Evolutionary conservation across 2,888 invertebrate genomes (phyloP).

Genomic region (Ferdinandea cuprea): DNA sequence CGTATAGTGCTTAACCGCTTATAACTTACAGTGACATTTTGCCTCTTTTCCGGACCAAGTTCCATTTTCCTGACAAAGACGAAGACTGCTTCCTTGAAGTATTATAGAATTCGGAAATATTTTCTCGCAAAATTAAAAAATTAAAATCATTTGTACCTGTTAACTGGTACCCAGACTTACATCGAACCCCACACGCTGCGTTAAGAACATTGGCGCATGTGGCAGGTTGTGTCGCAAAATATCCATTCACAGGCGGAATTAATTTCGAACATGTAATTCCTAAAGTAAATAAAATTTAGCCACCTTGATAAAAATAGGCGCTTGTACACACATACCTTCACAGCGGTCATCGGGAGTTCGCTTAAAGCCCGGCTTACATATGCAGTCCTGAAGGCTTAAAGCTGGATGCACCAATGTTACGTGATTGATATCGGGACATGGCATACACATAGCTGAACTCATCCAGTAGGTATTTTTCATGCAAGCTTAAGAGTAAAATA

Average conservation of each 20-base stretch:
- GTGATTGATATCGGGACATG: constrained; percentile 87
- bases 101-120: background rate
- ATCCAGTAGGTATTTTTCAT: constrained; percentile 87
- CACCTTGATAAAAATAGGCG: no score
- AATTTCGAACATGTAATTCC: constrained; percentile 86
- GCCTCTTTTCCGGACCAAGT: constrained; percentile 87
- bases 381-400: constrained; percentile 84
- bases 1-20: no score
- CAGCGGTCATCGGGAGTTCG: constrained; percentile 84
- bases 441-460: constrained; percentile 83
- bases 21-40: constrained; percentile 85
- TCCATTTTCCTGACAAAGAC: constrained; percentile 86
- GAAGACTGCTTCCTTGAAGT: constrained; percentile 83
- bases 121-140: background rate
- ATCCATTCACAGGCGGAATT: constrained; percentile 86
- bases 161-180: constrained; percentile 86
- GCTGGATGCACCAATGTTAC: constrained; percentile 85
- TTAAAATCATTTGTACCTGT: constrained; percentile 78
- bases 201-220: constrained; percentile 87
- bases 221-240: constrained; percentile 85
- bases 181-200: constrained; percentile 88
- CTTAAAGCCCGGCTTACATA: constrained; percentile 86
- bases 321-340: constrained; percentile 83
- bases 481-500: constrained; percentile 84
- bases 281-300: constrained; percentile 71